Conservation (phyloP, 1,140 invertebrate genomes). For the Drosophila lowei region DNA sequence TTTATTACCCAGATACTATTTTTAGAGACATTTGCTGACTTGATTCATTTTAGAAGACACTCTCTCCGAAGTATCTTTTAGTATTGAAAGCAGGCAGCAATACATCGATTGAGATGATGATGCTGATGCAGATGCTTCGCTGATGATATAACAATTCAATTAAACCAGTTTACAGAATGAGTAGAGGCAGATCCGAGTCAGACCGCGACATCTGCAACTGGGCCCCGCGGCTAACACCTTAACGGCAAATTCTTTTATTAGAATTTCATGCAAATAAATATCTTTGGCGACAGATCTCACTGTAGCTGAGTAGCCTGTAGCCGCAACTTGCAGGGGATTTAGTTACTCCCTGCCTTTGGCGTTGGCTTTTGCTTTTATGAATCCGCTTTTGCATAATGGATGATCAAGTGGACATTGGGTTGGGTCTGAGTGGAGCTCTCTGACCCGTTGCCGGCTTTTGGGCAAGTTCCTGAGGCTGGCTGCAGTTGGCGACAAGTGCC, state of each 20-base stretch:
- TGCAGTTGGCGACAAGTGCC: conserved; percentile 48
- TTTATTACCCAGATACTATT: conserved; percentile 15
- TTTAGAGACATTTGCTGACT: conserved; percentile 12
- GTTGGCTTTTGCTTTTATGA: conserved; percentile 33
- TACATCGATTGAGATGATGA: conserved; percentile 23
- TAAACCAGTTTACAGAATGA: conserved; percentile 67
- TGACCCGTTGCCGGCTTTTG: conserved; percentile 23
- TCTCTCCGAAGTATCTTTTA: not conserved
- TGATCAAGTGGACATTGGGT: not conserved
- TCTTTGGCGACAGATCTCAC: not conserved
- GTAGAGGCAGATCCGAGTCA: conserved; percentile 7
- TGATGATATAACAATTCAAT: conserved; percentile 75
- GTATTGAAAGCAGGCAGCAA: conserved; percentile 12
- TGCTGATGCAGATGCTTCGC: not conserved
- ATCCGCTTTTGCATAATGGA: conserved; percentile 60
- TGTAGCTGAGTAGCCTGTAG: too few relatives aligned
- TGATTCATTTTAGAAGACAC: conserved; percentile 21
- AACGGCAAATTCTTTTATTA: conserved; percentile 76
- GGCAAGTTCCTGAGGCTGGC: conserved; percentile 21
- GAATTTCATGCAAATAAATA: conserved; percentile 75
- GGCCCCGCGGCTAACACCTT: conserved; percentile 40
- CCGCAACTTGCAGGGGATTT: conserved; percentile 23
- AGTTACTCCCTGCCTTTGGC: conserved; percentile 7
- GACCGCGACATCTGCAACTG: conserved; percentile 53
- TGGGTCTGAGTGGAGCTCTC: too few relatives aligned